phyloP scores from a whole-genome alignment of 1,140 invertebrate genomes.

The Ylistrum balloti region DNA sequence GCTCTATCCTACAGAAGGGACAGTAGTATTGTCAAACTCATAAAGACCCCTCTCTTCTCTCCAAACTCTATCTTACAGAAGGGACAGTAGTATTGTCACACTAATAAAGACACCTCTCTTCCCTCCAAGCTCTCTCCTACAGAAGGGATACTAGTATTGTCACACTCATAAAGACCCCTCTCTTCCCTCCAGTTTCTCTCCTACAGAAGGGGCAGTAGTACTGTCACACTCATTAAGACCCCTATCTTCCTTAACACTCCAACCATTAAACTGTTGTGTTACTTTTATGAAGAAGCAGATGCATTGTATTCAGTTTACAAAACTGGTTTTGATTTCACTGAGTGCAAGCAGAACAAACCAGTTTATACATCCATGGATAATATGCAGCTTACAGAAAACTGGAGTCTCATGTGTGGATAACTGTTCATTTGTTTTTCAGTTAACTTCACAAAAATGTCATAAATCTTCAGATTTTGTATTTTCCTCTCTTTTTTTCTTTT shows the following conservation, averaged over 20 bases:
- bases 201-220: background rate
- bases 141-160: no score
- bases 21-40: no score
- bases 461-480: background rate
- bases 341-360: background rate
- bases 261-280: no score
- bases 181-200: background rate
- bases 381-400: background rate
- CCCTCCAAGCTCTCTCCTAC: no score
- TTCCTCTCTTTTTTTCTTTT: no score
- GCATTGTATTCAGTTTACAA: background rate
- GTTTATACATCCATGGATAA: background rate
- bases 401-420: background rate
- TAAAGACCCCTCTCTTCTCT: no score
- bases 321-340: constrained; percentile 1
- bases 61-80: no score
- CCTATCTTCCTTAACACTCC: no score
- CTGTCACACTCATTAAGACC: background rate
- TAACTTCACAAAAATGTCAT: constrained; percentile 29
- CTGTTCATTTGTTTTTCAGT: constrained; percentile 35
- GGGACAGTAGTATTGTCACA: no score
- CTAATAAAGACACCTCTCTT: no score
- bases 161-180: no score
- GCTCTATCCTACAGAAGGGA: no score
- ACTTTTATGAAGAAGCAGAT: constrained; percentile 19